phyloP scores from a whole-genome alignment of 2,888 invertebrate species.

The Drosophila prolongata region DNA sequence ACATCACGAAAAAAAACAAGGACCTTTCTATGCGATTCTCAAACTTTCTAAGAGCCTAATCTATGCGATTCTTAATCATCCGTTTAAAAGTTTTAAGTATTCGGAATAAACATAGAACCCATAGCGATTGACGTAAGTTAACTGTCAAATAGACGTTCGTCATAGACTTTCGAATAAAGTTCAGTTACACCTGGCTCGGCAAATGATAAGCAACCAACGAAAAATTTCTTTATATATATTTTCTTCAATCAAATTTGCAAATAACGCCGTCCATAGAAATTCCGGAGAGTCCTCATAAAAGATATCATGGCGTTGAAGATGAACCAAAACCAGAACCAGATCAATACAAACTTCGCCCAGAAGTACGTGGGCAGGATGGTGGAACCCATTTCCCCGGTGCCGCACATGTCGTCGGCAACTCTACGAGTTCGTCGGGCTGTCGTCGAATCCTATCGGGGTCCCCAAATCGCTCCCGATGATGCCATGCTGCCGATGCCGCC shows the following conservation, averaged over 20 bases:
- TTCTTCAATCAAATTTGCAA: background rate
- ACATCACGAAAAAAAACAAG: too few relatives aligned
- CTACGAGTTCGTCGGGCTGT: slow-evolving; percentile 33
- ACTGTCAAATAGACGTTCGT: background rate
- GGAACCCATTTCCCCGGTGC: background rate
- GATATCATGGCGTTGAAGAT: slow-evolving; percentile 1
- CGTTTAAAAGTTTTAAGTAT: background rate
- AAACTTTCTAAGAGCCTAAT: too few relatives aligned
- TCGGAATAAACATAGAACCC: background rate
- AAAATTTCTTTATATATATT: background rate
- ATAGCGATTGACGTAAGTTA: background rate
- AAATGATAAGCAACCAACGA: background rate
- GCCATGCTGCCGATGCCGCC: slow-evolving; percentile 51
- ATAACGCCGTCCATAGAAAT: background rate
- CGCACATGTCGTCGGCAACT: slow-evolving; percentile 5
- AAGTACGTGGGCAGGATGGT: background rate
- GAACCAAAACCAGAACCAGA: slow-evolving; percentile 1
- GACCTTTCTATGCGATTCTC: too few relatives aligned
- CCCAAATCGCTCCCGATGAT: slow-evolving; percentile 30
- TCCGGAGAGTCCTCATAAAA: background rate
- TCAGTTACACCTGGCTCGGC: slow-evolving; percentile 4
- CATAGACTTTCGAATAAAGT: background rate
- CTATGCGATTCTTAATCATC: background rate
- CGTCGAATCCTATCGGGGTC: slow-evolving; percentile 32
- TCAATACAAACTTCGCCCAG: background rate